Conservation (phyloP, 2,113 vertebrate genomes). For the Onychostoma macrolepis region DNA sequence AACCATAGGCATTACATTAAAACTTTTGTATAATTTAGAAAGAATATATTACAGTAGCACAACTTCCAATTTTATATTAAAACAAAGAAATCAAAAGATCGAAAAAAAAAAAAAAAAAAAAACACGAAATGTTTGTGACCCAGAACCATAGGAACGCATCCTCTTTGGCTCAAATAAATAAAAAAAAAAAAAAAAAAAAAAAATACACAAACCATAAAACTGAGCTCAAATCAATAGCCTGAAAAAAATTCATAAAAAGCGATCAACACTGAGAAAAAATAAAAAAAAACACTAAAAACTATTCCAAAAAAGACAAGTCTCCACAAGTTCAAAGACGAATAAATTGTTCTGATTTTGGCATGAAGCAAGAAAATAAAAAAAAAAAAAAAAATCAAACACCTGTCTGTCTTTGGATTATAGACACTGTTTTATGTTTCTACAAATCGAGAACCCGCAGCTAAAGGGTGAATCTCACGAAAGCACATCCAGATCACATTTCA, state of each 20-base stretch:
- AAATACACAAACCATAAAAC: background rate
- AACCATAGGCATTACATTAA: slow-evolving; percentile 78
- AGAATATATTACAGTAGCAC: slow-evolving; percentile 80
- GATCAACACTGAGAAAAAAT: slow-evolving; percentile 55
- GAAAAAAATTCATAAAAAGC: slow-evolving; percentile 52
- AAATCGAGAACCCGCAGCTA: background rate
- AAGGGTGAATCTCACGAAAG: slow-evolving; percentile 14
- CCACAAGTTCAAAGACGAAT: slow-evolving; percentile 21
- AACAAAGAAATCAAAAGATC: slow-evolving; percentile 64
- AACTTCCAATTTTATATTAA: slow-evolving; percentile 79
- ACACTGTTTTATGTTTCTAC: background rate
- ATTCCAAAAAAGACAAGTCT: slow-evolving; percentile 38
- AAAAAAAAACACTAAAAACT: slow-evolving; percentile 30
- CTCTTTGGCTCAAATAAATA: slow-evolving; percentile 83
- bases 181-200: slow-evolving; percentile 61
- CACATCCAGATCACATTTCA: slow-evolving; percentile 13
- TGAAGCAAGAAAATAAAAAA: slow-evolving; percentile 31
- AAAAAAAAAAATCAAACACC: background rate
- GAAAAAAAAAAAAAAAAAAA: slow-evolving; percentile 57
- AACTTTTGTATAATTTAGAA: slow-evolving; percentile 79
- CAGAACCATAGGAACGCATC: no score
- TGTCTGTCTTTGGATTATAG: background rate
- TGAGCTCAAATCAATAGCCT: slow-evolving; percentile 44
- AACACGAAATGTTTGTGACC: slow-evolving; percentile 66
- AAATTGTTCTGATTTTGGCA: slow-evolving; percentile 45